These are phyloP conservation scores for Sussaba pulchella DNA, from an alignment of 2,888 invertebrate species.

Conservation along the genomic window DNA sequence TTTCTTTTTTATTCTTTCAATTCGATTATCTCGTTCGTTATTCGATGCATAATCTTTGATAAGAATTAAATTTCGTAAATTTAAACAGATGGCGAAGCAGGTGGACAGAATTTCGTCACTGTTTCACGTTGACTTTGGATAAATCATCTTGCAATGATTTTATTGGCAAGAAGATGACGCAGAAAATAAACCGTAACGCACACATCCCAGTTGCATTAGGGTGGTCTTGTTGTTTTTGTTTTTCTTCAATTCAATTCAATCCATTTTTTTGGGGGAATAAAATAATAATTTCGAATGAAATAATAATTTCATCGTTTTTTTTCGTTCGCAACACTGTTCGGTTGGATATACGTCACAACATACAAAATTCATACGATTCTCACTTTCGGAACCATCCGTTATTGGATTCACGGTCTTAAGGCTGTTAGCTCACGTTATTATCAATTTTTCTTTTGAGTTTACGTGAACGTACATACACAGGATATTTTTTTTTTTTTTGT, in stretches of 20 bases:
- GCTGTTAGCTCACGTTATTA: slow-evolving; percentile 53
- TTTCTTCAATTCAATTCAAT: too few species aligned
- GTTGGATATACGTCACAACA: slow-evolving; percentile 13
- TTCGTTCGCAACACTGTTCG: slow-evolving; percentile 31
- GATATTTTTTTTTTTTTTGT: slow-evolving; percentile 37
- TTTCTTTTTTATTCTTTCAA: slow-evolving; percentile 9
- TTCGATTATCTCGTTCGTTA: background rate
- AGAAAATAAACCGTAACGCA: slow-evolving; percentile 14
- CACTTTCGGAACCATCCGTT: slow-evolving; percentile 23
- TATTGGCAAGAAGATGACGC: slow-evolving; percentile 3
- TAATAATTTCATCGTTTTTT: background rate
- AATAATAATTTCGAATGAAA: background rate
- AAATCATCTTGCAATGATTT: slow-evolving; percentile 3
- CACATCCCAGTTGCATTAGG: slow-evolving; percentile 45
- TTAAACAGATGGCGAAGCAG: too few species aligned
- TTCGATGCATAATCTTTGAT: slow-evolving; percentile 4
- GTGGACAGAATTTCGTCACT: too few species aligned
- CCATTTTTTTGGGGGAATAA: too few species aligned
- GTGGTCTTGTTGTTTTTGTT: background rate
- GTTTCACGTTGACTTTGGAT: background rate
- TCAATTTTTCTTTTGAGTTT: slow-evolving; percentile 15
- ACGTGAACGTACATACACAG: background rate
- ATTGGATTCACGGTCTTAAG: slow-evolving; percentile 41
- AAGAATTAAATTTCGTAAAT: too few species aligned
- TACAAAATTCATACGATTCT: slow-evolving; percentile 18